Percentiles rank a stretch among this genome's conserved stretches.
Conservation (phyloP, 37 sponge, comb jelly and placozoan species). For the Halichondria panicea region DNA sequence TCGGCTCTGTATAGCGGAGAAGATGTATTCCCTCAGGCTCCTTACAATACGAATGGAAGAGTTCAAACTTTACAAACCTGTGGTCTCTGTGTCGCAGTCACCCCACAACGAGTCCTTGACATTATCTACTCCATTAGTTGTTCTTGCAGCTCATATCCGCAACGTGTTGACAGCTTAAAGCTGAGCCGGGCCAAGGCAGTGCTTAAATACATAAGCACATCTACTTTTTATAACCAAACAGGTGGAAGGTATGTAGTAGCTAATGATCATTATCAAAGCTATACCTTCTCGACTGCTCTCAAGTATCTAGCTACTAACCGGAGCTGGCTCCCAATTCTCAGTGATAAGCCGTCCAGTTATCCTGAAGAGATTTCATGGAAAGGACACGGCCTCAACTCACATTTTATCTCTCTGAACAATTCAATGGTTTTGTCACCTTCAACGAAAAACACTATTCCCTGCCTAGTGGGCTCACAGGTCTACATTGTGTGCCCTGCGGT, state of each 20-base stretch:
- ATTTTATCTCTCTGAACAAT: constrained; percentile 15
- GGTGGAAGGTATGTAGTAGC: too few relatives aligned
- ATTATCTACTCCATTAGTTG: constrained; percentile 22
- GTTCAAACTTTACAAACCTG: too few relatives aligned
- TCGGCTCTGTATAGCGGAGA: constrained; percentile 11
- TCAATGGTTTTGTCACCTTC: neutral
- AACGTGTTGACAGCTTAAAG: neutral
- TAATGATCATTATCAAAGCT: neutral
- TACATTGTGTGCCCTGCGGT: constrained; percentile 6
- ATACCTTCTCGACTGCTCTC: constrained; percentile 16
- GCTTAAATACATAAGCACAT: constrained; percentile 9
- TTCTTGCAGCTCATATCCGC: neutral
- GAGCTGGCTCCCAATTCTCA: constrained; percentile 49
- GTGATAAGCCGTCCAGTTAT: constrained; percentile 20
- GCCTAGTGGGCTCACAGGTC: constrained; percentile 44
- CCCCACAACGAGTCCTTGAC: constrained; percentile 28
- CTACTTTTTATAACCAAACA: neutral
- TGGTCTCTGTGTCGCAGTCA: constrained; percentile 14
- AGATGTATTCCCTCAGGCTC: constrained; percentile 27
- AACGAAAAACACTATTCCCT: constrained; percentile 1
- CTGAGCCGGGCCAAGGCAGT: constrained; percentile 40
- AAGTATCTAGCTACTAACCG: neutral
- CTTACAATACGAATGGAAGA: neutral
- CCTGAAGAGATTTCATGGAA: constrained; percentile 40
- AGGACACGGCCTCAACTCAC: constrained; percentile 20